Percentiles rank a stretch among this genome's conserved stretches.
Conservation (phyloP, 1,140 invertebrate genomes). For the Anthonomus grandis region DNA sequence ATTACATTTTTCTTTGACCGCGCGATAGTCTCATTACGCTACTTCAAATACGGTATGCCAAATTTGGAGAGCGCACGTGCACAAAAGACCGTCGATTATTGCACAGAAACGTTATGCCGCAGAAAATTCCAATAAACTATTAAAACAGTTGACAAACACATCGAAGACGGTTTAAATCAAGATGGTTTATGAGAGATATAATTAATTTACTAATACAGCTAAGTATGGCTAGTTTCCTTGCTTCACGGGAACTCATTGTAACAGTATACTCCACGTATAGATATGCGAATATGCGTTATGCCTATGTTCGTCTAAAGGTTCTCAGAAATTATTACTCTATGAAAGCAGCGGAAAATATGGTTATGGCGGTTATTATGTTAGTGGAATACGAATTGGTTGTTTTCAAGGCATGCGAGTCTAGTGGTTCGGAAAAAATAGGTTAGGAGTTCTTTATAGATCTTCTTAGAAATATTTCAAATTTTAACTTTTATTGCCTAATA, state of each 20-base stretch:
- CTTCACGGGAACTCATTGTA: slow-evolving; percentile 20
- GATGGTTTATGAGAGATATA: slow-evolving; percentile 30
- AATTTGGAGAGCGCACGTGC: slow-evolving; percentile 23
- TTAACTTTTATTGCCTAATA: too few relatives aligned
- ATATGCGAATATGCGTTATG: slow-evolving; percentile 26
- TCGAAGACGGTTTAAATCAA: slow-evolving; percentile 23
- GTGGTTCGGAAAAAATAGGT: too few relatives aligned
- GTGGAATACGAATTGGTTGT: slow-evolving; percentile 9
- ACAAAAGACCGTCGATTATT: slow-evolving; percentile 9
- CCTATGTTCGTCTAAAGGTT: slow-evolving; percentile 17
- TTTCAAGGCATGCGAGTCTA: too few relatives aligned
- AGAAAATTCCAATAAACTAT: slow-evolving; percentile 29
- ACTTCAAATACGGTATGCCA: slow-evolving; percentile 12
- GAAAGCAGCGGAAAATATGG: slow-evolving; percentile 9
- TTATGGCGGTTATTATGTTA: slow-evolving; percentile 10
- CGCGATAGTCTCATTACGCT: slow-evolving; percentile 11
- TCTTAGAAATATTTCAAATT: too few relatives aligned
- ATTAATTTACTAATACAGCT: slow-evolving; percentile 30
- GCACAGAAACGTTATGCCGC: slow-evolving; percentile 23
- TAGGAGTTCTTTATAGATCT: too few relatives aligned
- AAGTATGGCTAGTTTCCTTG: slow-evolving; percentile 16
- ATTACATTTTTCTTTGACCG: background rate
- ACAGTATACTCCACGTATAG: slow-evolving; percentile 24
- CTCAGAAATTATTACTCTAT: slow-evolving; percentile 17
- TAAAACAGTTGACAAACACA: slow-evolving; percentile 21